Percentiles rank a stretch among this genome's conserved stretches.
Conservation (phyloP, 1,140 invertebrate species). For the Adoxophyes honmai region DNA sequence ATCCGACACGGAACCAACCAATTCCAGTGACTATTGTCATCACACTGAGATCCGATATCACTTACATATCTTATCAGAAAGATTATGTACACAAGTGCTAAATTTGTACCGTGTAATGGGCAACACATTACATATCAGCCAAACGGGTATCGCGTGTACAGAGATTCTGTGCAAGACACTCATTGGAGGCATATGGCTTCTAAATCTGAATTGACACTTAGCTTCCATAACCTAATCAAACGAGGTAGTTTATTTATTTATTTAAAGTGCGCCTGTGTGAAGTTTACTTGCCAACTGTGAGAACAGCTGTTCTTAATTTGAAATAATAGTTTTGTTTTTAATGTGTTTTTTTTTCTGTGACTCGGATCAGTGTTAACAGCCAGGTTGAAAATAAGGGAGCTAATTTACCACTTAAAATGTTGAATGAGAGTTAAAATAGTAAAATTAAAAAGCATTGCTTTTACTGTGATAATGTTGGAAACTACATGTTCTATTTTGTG, state of each 20-base stretch:
- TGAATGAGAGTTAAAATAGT: neutral
- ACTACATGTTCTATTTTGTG: neutral
- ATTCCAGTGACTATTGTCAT: neutral
- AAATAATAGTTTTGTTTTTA: constrained; percentile 8
- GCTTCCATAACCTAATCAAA: constrained; percentile 71
- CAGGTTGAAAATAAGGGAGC: too few relatives aligned
- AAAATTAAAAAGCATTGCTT: neutral
- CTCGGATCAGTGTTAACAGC: neutral
- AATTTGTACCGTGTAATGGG: constrained; percentile 55
- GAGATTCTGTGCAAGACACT: constrained; percentile 24
- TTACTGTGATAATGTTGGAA: constrained; percentile 5
- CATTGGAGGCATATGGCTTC: constrained; percentile 58
- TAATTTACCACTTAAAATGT: neutral
- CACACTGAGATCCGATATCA: constrained; percentile 5
- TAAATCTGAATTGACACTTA: constrained; percentile 58
- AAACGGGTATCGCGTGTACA: constrained; percentile 39
- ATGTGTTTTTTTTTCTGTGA: constrained; percentile 15
- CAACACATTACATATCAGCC: constrained; percentile 52
- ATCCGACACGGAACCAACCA: constrained; percentile 1
- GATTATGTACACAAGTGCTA: constrained; percentile 71
- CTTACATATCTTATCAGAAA: constrained; percentile 61
- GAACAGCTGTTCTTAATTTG: neutral
- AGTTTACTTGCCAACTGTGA: constrained; percentile 21
- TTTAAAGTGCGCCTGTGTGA: constrained; percentile 18
- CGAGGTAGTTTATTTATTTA: constrained; percentile 56